phyloP scores from a whole-genome alignment of 2,113 vertebrate species.

The Bucco capensis region DNA sequence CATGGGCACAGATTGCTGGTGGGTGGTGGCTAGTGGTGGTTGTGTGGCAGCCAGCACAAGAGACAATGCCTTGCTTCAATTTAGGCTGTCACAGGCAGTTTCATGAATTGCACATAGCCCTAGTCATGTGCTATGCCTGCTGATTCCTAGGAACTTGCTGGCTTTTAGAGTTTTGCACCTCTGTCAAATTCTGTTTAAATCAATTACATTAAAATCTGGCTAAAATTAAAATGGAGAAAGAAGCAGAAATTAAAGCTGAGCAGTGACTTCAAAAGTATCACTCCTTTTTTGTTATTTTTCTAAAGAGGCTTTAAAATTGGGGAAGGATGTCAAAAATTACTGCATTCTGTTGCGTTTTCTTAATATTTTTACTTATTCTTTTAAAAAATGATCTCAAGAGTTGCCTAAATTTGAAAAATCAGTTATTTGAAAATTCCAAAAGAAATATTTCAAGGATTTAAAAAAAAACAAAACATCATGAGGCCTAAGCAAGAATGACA shows the following conservation, averaged over 20 bases:
- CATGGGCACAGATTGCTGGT: accelerated
- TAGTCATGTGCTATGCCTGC: not conserved
- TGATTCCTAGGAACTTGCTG: not conserved
- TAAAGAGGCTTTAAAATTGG: not conserved
- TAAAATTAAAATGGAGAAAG: not conserved
- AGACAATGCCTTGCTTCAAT: accelerated
- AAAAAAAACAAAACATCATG: not conserved
- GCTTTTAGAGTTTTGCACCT: not conserved
- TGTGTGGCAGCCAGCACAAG: not conserved
- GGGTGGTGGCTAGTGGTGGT: not conserved
- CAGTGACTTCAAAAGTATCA: not conserved
- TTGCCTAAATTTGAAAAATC: not conserved
- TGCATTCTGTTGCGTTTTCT: not conserved
- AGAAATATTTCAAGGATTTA: not conserved
- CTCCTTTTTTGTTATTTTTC: not conserved
- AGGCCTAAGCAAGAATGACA: not conserved
- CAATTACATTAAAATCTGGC: not conserved
- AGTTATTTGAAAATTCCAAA: not conserved
- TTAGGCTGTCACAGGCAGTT: not conserved
- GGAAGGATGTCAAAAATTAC: not conserved
- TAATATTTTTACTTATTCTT: not conserved
- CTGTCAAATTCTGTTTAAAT: not conserved
- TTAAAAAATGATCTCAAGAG: not conserved
- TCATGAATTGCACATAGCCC: not conserved
- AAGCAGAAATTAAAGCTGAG: not conserved